These are phyloP conservation scores for Pipra filicauda DNA, from an alignment of 2,113 vertebrate species.

Conservation along the genomic window DNA sequence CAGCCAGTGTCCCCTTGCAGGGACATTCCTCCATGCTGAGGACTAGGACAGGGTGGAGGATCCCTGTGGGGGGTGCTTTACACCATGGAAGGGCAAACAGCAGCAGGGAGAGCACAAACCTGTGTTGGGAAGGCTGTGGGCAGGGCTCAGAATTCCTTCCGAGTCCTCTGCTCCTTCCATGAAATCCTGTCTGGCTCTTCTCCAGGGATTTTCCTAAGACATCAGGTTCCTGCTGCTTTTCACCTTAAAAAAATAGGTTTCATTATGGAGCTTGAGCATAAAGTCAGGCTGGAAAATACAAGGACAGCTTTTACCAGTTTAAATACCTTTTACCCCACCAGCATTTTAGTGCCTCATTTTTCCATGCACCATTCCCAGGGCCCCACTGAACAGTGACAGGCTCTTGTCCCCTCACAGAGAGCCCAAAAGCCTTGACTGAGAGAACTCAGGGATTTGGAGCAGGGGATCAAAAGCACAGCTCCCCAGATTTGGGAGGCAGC, in stretches of 20 bases:
- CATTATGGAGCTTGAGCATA: not conserved
- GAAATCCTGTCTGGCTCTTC: not conserved
- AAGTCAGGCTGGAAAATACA: not conserved
- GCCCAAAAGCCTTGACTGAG: not conserved
- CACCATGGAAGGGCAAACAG: no score
- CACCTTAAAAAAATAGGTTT: not conserved
- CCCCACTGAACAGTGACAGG: not conserved
- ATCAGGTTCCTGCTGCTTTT: not conserved
- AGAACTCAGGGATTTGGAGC: not conserved
- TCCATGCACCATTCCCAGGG: not conserved
- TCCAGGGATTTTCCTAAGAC: not conserved
- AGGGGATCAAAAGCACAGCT: not conserved
- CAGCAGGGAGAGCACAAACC: not conserved
- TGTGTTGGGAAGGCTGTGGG: not conserved
- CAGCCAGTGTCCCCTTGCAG: not conserved
- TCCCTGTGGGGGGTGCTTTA: not conserved
- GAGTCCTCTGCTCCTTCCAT: not conserved
- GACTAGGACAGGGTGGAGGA: not conserved
- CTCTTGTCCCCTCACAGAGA: accelerated
- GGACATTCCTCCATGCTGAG: not conserved
- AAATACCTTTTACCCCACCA: not conserved
- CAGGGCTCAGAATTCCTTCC: not conserved
- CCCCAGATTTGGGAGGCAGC: not conserved
- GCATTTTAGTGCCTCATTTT: not conserved
- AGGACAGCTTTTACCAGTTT: not conserved